phyloP scores from a whole-genome alignment of 2,888 invertebrate species.

The Sarcophaga carnaria region DNA sequence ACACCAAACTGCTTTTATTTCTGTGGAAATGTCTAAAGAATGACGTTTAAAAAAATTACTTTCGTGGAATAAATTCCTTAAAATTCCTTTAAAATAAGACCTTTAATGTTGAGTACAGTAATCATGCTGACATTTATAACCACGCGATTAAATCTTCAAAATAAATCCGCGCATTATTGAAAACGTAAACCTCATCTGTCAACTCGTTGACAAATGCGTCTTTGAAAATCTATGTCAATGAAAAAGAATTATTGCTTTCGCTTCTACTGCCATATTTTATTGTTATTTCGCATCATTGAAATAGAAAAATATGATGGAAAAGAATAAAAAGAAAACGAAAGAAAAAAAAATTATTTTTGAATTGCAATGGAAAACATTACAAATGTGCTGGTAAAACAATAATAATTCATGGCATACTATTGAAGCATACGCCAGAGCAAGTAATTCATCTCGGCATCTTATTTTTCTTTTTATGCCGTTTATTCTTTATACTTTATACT shows the following conservation, averaged over 20 bases:
- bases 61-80: too few relatives aligned
- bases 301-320: neutral
- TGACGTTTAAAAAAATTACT: too few relatives aligned
- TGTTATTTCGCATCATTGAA: neutral
- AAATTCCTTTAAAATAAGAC: too few relatives aligned
- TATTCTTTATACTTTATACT: neutral
- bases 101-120: too few relatives aligned
- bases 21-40: too few relatives aligned
- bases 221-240: constrained; percentile 12
- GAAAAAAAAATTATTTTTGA: neutral
- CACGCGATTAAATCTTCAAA: too few relatives aligned
- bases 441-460: constrained; percentile 7
- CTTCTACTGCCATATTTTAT: neutral
- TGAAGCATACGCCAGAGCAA: neutral
- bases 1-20: too few relatives aligned
- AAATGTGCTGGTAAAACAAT: constrained; percentile 36
- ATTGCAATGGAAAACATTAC: neutral
- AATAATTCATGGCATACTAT: neutral
- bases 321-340: neutral
- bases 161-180: too few relatives aligned
- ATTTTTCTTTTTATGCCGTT: constrained; percentile 18
- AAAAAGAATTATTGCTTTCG: neutral
- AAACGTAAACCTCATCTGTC: constrained; percentile 3
- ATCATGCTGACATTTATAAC: too few relatives aligned
- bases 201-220: neutral